A percentile compares a stretch with the other conserved stretches of the same genome.
These are phyloP conservation scores for Corythucha ciliata DNA, from an alignment of 2,888 invertebrate genomes.

Conservation along the genomic window DNA sequence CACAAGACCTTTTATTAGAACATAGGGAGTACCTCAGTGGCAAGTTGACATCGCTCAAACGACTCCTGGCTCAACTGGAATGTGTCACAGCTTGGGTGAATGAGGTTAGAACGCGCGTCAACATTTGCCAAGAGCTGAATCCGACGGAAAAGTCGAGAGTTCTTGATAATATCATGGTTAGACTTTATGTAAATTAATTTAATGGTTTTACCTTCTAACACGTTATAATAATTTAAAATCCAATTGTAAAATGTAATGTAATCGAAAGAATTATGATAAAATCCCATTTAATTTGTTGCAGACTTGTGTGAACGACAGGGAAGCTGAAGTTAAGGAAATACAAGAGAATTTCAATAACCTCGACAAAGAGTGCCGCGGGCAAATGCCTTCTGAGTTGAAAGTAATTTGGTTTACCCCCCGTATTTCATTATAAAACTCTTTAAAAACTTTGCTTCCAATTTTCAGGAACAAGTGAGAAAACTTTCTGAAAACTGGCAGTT, in stretches of 20 bases:
- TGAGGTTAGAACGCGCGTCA: constrained; percentile 45
- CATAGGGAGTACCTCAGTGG: constrained; percentile 50
- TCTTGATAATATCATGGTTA: constrained; percentile 44
- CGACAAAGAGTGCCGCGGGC: constrained; percentile 48
- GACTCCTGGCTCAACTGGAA: constrained; percentile 49
- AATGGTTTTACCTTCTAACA: background rate
- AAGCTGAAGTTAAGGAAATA: constrained; percentile 52
- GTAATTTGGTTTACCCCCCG: too few species aligned
- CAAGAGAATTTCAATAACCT: constrained; percentile 55
- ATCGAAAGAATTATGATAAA: background rate
- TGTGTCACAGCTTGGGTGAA: constrained; percentile 48
- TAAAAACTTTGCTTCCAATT: background rate
- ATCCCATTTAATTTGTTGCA: constrained; percentile 13
- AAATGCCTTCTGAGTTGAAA: constrained; percentile 35
- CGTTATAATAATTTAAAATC: background rate
- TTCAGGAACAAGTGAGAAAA: constrained; percentile 46
- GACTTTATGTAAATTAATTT: constrained; percentile 5
- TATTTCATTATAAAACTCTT: constrained; percentile 3
- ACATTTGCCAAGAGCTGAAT: constrained; percentile 43
- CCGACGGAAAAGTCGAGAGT: constrained; percentile 42
- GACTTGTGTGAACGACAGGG: constrained; percentile 43
- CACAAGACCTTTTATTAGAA: constrained; percentile 41
- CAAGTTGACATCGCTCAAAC: constrained; percentile 49
- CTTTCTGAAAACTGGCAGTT: constrained; percentile 48
- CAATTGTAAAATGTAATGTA: background rate